Percentiles rank a stretch among this genome's conserved stretches.
These are phyloP conservation scores for Nycticorax nycticorax DNA, from an alignment of 2,113 vertebrate genomes.

Conservation along the genomic window DNA sequence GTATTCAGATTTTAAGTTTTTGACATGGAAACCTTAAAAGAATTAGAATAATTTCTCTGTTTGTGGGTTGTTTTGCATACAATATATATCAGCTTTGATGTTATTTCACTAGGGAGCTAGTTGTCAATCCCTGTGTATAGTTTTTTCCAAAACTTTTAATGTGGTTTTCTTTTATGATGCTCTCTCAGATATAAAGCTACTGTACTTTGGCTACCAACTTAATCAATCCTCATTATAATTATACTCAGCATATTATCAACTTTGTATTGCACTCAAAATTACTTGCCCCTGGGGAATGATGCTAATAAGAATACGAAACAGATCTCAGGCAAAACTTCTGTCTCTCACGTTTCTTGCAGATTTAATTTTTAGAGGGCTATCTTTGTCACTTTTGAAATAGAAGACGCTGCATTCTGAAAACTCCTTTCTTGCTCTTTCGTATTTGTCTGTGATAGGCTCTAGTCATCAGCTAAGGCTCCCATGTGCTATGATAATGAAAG, in stretches of 20 bases:
- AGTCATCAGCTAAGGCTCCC: not conserved
- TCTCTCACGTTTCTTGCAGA: constrained; percentile 6
- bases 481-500: not conserved
- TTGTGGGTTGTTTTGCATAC: constrained; percentile 54
- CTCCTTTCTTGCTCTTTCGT: not conserved
- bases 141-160: constrained; percentile 30
- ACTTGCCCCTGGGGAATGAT: constrained; percentile 28
- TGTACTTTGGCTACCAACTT: constrained; percentile 54
- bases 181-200: constrained; percentile 46
- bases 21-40: constrained; percentile 54
- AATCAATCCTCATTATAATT: constrained; percentile 67
- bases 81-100: constrained; percentile 51
- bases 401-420: constrained; percentile 15
- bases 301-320: constrained; percentile 41
- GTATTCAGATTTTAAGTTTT: constrained; percentile 49
- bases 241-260: constrained; percentile 50
- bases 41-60: constrained; percentile 58
- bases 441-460: not conserved
- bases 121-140: constrained; percentile 24
- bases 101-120: constrained; percentile 39
- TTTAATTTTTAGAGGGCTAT: constrained; percentile 23
- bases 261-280: constrained; percentile 55
- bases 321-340: constrained; percentile 45
- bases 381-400: constrained; percentile 27
- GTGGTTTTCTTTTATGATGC: constrained; percentile 50